phyloP scores from a whole-genome alignment of 2,888 invertebrate species.

The Ashinkailepas kermadecensis region DNA sequence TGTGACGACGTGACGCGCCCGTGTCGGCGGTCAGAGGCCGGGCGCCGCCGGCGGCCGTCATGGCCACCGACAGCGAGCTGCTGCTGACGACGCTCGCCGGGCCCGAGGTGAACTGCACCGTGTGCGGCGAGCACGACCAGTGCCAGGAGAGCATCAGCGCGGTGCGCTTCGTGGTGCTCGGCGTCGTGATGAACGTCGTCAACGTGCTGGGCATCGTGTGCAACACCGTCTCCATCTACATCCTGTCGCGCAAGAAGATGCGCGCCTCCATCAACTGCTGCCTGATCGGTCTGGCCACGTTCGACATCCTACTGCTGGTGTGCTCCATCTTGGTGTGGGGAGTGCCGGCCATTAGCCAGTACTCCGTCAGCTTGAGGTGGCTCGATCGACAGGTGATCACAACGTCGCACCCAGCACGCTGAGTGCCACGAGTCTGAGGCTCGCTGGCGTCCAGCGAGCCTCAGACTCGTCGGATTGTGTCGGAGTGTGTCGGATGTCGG shows the following conservation, averaged over 20 bases:
- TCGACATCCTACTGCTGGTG: constrained; percentile 83
- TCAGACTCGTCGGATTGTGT: too few relatives aligned
- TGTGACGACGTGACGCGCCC: too few relatives aligned
- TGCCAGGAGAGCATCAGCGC: constrained; percentile 38
- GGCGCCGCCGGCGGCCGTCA: too few relatives aligned
- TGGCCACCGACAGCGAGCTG: neutral
- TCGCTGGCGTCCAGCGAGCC: too few relatives aligned
- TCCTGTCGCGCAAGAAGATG: constrained; percentile 76
- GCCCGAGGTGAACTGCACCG: neutral
- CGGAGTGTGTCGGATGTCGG: too few relatives aligned
- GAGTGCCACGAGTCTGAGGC: too few relatives aligned
- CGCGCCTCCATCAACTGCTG: constrained; percentile 91
- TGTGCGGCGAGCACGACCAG: neutral
- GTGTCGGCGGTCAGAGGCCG: too few relatives aligned
- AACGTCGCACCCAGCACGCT: too few relatives aligned
- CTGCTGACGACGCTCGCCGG: too few relatives aligned
- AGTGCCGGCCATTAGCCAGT: constrained; percentile 73
- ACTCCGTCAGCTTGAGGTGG: constrained; percentile 59
- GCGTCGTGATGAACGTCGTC: constrained; percentile 68
- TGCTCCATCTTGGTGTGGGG: constrained; percentile 80
- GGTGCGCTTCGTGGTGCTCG: constrained; percentile 72
- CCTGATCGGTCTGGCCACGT: constrained; percentile 80
- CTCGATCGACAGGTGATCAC: too few relatives aligned
- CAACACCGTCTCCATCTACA: constrained; percentile 82
- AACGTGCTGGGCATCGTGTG: constrained; percentile 79